Evolutionary conservation across 2,888 invertebrate genomes (phyloP).

Genomic region (Ormyrus labotus): DNA sequence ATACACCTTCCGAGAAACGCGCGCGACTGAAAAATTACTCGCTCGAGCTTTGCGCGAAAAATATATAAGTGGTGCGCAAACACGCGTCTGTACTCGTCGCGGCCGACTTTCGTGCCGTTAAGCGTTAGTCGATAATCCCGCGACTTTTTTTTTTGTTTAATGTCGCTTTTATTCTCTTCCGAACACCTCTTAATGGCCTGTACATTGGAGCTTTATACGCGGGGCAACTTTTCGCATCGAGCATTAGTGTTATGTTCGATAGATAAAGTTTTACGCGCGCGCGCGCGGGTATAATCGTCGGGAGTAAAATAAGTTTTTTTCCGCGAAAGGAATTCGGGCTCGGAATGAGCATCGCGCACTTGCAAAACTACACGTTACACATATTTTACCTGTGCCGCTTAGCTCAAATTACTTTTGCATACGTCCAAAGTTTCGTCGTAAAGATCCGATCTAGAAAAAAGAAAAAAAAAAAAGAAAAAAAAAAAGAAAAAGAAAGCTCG

Average conservation of each 20-base stretch:
- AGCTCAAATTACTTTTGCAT: too few relatives aligned
- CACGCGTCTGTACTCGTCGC: not conserved
- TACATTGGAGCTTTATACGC: not conserved
- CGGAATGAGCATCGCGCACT: not conserved
- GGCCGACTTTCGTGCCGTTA: slow-evolving; percentile 27
- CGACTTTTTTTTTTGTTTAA: not conserved
- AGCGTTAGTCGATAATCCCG: slow-evolving; percentile 52
- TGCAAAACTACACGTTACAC: too few relatives aligned
- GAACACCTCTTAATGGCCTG: slow-evolving; percentile 13
- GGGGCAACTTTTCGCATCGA: slow-evolving; percentile 26
- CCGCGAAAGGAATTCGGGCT: slow-evolving; percentile 7
- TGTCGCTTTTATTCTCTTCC: slow-evolving; percentile 32
- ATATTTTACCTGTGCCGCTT: too few relatives aligned
- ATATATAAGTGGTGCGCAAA: slow-evolving; percentile 6
- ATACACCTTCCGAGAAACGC: not conserved
- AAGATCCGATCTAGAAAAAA: too few relatives aligned
- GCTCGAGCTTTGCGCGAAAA: slow-evolving; percentile 4
- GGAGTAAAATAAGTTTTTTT: slow-evolving; percentile 1
- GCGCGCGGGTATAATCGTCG: slow-evolving; percentile 1
- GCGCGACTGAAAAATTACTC: slow-evolving; percentile 33
- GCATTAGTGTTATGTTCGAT: not conserved
- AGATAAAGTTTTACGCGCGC: slow-evolving; percentile 30
- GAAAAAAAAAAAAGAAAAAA: too few relatives aligned
- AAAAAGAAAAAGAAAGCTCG: too few relatives aligned
- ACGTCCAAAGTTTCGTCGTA: too few relatives aligned